Conservation (phyloP, 2,797 vertebrate genomes). For the Crypturellus tataupa region DNA sequence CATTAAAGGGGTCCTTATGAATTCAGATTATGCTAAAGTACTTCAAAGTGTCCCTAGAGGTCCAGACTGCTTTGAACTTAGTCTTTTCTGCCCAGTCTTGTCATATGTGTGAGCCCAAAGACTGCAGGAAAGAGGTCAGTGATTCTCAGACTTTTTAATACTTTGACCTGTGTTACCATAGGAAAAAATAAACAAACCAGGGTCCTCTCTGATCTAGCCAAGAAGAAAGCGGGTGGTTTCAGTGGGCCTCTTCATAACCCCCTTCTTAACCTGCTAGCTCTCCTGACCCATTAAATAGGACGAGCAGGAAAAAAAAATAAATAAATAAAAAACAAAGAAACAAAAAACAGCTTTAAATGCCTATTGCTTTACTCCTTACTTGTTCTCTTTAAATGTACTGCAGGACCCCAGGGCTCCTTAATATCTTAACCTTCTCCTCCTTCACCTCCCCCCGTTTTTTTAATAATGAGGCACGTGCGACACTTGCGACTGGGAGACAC, state of each 20-base stretch:
- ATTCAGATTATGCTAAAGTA: slow-evolving; percentile 64
- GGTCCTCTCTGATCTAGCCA: slow-evolving; percentile 30
- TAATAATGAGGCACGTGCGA: slow-evolving; percentile 56
- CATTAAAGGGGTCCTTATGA: slow-evolving; percentile 62
- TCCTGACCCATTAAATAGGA: slow-evolving; percentile 20
- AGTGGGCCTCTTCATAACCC: slow-evolving; percentile 29
- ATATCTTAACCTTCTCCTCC: background rate
- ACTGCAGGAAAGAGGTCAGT: slow-evolving; percentile 35
- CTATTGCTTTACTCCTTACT: background rate
- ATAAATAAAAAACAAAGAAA: background rate
- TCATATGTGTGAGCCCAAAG: slow-evolving; percentile 31
- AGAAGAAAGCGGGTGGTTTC: slow-evolving; percentile 22
- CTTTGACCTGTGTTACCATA: slow-evolving; percentile 48
- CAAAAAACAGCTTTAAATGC: background rate
- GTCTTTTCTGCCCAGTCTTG: slow-evolving; percentile 52
- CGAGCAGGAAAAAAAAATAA: background rate
- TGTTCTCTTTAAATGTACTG: slow-evolving; percentile 23
- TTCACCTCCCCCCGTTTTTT: background rate
- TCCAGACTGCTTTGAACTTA: slow-evolving; percentile 65
- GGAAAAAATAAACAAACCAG: slow-evolving; percentile 58
- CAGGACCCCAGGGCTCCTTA: slow-evolving; percentile 39
- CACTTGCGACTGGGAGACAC: background rate
- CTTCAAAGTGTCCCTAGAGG: slow-evolving; percentile 69
- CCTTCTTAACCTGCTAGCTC: slow-evolving; percentile 14
- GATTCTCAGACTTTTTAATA: slow-evolving; percentile 49